Conservation (phyloP, 35 echinoderm and acorn worm genomes). For the Chiridota heheva region DNA sequence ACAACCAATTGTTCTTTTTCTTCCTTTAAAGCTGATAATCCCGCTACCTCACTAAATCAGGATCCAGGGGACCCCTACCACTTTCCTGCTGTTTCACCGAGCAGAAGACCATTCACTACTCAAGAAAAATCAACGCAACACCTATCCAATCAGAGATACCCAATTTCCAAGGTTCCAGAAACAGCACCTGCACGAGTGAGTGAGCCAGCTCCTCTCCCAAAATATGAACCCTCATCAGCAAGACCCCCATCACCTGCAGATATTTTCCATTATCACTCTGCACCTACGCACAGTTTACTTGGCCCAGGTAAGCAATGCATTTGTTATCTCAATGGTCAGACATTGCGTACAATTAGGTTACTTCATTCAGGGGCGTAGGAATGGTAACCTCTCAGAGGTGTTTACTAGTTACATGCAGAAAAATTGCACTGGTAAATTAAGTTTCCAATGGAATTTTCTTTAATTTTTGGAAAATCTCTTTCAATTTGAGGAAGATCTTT, state of each 20-base stretch:
- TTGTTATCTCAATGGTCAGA: too few species aligned
- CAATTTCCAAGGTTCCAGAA: slow-evolving; percentile 20
- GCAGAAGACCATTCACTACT: slow-evolving; percentile 36
- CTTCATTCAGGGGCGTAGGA: too few species aligned
- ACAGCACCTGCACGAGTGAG: slow-evolving; percentile 53
- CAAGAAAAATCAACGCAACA: not conserved
- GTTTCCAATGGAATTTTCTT: too few species aligned
- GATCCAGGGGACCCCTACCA: slow-evolving; percentile 58
- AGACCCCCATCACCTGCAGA: slow-evolving; percentile 80
- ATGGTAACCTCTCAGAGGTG: too few species aligned
- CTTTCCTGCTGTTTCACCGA: slow-evolving; percentile 31
- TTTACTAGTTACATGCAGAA: too few species aligned
- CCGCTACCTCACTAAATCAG: slow-evolving; percentile 71
- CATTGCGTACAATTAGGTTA: too few species aligned
- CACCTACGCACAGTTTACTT: slow-evolving; percentile 72
- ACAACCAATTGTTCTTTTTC: not conserved
- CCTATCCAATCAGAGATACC: slow-evolving; percentile 7
- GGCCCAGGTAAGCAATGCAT: slow-evolving; percentile 75
- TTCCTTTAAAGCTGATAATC: slow-evolving; percentile 87
- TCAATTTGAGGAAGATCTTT: too few species aligned
- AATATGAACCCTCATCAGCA: slow-evolving; percentile 68
- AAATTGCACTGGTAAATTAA: too few species aligned
- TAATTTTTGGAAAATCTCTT: too few species aligned
- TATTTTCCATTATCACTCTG: slow-evolving; percentile 96
- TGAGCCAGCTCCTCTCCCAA: slow-evolving; percentile 63